These are phyloP conservation scores for Calliphora vomitoria DNA, from an alignment of 2,888 invertebrate genomes.

Conservation along the genomic window DNA sequence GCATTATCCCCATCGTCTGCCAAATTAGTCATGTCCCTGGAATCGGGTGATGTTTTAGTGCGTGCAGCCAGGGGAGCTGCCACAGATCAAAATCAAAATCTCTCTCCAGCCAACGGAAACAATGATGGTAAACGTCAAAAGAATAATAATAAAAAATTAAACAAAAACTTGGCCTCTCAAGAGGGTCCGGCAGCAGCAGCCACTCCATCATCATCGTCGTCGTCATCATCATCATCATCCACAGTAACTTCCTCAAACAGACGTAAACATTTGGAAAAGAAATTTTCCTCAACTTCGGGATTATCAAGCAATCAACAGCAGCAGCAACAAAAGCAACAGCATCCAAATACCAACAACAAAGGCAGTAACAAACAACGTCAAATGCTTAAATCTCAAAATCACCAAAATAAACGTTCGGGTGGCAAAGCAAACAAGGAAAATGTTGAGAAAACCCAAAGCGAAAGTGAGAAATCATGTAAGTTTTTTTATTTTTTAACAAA, in stretches of 20 bases:
- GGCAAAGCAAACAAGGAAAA: constrained; percentile 76
- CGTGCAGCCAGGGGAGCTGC: constrained; percentile 80
- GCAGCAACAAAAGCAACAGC: constrained; percentile 76
- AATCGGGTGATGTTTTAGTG: constrained; percentile 76
- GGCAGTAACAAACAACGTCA: constrained; percentile 80
- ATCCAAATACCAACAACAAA: constrained; percentile 68
- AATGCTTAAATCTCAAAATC: constrained; percentile 79
- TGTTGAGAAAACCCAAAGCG: constrained; percentile 70
- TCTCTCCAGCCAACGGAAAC: constrained; percentile 50
- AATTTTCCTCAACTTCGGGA: constrained; percentile 72
- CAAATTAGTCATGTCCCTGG: constrained; percentile 74
- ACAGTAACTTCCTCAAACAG: constrained; percentile 49
- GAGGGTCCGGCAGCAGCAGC: constrained; percentile 56
- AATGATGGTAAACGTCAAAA: constrained; percentile 79
- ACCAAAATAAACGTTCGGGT: constrained; percentile 80
- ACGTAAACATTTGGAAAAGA: constrained; percentile 76
- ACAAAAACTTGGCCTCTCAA: constrained; percentile 76
- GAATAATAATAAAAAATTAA: constrained; percentile 81
- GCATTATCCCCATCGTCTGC: constrained; percentile 71
- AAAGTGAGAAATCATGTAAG: constrained; percentile 76
- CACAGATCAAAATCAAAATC: constrained; percentile 54
- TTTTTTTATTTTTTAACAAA: constrained; percentile 5
- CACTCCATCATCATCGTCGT: background rate
- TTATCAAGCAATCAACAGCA: constrained; percentile 75
- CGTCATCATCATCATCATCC: constrained; percentile 22